Conservation (phyloP, 2,113 vertebrate species). For the Prochilodus magdalenae region DNA sequence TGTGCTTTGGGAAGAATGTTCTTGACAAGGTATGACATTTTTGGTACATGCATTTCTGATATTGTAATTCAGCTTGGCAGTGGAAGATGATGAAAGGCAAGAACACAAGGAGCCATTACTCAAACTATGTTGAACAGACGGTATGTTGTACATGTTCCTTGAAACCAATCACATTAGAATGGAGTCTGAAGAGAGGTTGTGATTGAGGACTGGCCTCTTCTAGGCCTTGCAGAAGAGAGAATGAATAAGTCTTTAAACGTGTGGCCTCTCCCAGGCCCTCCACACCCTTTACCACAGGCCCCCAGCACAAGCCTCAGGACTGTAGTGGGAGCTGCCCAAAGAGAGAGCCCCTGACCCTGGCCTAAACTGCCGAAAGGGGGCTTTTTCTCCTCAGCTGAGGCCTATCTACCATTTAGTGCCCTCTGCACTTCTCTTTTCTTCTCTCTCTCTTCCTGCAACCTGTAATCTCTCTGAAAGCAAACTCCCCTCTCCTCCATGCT, state of each 20-base stretch:
- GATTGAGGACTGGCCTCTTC: slow-evolving; percentile 34
- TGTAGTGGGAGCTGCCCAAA: slow-evolving; percentile 40
- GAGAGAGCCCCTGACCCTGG: slow-evolving; percentile 48
- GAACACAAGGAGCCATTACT: background rate
- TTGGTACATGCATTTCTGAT: too few relatives aligned
- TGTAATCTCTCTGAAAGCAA: slow-evolving; percentile 13
- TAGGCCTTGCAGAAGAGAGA: background rate
- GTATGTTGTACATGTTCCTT: background rate
- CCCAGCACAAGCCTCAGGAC: slow-evolving; percentile 36
- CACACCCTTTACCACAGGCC: slow-evolving; percentile 44
- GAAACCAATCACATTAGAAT: background rate
- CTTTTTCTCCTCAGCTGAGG: slow-evolving; percentile 30
- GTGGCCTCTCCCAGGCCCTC: slow-evolving; percentile 61
- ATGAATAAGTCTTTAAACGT: slow-evolving; percentile 27
- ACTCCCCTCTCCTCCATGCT: background rate
- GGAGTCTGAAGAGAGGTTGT: slow-evolving; percentile 7
- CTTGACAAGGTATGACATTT: too few relatives aligned
- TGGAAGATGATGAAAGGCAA: too few relatives aligned
- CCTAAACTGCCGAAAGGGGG: slow-evolving; percentile 32
- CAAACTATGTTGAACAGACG: background rate
- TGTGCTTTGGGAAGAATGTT: too few relatives aligned
- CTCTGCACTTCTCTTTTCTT: slow-evolving; percentile 16
- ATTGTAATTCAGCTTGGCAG: too few relatives aligned
- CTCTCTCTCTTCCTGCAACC: slow-evolving; percentile 12
- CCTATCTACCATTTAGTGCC: slow-evolving; percentile 1